phyloP scores from a whole-genome alignment of 1,140 invertebrate species.

The Aplysia californica region DNA sequence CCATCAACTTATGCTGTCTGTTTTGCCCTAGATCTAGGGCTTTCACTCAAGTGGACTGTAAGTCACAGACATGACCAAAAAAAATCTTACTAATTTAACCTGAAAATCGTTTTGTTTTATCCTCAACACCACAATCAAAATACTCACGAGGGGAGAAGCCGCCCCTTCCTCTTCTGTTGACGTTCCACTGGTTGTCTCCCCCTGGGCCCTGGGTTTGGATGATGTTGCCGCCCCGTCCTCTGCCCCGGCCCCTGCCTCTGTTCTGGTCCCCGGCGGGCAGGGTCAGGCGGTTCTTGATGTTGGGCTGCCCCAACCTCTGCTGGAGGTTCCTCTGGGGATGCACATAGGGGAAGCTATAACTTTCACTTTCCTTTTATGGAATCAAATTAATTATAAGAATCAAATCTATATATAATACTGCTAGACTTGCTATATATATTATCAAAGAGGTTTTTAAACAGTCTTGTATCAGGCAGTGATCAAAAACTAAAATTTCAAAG shows the following conservation, averaged over 20 bases:
- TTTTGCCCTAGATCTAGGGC: too few species aligned
- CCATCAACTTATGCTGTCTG: too few species aligned
- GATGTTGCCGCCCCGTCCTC: background rate
- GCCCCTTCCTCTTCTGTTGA: conserved; percentile 9
- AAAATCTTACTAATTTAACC: background rate
- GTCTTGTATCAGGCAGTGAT: too few species aligned
- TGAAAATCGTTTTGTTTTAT: background rate
- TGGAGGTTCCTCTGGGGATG: conserved; percentile 54
- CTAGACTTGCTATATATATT: too few species aligned
- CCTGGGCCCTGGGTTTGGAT: background rate
- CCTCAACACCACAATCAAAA: background rate
- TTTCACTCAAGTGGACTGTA: too few species aligned
- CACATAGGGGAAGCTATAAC: too few species aligned
- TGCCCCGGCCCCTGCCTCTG: background rate
- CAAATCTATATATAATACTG: too few species aligned
- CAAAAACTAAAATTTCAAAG: too few species aligned
- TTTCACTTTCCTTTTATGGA: too few species aligned
- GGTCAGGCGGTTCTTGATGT: conserved; percentile 59
- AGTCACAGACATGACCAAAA: background rate
- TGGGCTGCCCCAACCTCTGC: conserved; percentile 64
- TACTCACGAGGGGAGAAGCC: conserved; percentile 9
- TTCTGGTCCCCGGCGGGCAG: conserved; percentile 18
- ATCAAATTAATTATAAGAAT: too few species aligned
- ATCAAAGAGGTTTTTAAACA: too few species aligned
- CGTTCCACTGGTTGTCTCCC: conserved; percentile 3